Evolutionary conservation across 92 coral and sea anemone species (phyloP).

Genomic region (Parazoanthus atlanticus): DNA sequence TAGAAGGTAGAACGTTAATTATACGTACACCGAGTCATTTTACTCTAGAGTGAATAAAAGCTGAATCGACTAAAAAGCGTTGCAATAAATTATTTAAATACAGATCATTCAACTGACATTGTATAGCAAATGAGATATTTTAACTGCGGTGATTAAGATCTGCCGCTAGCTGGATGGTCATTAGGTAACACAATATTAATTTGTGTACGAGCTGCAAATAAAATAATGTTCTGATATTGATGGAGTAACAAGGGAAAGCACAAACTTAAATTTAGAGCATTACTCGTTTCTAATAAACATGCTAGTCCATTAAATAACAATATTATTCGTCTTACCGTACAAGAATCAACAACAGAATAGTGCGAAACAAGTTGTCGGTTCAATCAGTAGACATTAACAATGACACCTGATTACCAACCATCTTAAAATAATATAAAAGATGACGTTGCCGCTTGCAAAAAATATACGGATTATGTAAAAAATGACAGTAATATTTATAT

Average conservation of each 20-base stretch:
- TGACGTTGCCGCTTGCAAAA: background rate
- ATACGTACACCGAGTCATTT: background rate
- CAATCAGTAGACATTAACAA: background rate
- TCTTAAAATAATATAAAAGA: background rate
- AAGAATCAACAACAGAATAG: constrained; percentile 5
- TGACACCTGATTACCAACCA: background rate
- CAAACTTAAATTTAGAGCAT: background rate
- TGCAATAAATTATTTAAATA: background rate
- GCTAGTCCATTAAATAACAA: background rate
- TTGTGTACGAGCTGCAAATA: background rate
- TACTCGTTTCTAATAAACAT: background rate
- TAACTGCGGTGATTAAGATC: constrained; percentile 8
- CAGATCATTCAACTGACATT: background rate
- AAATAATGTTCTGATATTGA: background rate
- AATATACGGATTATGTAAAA: background rate
- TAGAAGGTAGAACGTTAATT: background rate
- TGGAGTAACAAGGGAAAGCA: background rate
- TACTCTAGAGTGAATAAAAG: background rate
- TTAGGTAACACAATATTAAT: background rate
- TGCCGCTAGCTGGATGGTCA: background rate
- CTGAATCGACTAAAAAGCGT: background rate
- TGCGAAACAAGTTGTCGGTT: background rate
- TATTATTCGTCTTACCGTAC: background rate
- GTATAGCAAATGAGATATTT: background rate
- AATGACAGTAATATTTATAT: background rate